A percentile compares a stretch with the other conserved stretches of the same genome.
Conservation (phyloP, 2,888 invertebrate genomes). For the Dicyrtoma fusca region DNA sequence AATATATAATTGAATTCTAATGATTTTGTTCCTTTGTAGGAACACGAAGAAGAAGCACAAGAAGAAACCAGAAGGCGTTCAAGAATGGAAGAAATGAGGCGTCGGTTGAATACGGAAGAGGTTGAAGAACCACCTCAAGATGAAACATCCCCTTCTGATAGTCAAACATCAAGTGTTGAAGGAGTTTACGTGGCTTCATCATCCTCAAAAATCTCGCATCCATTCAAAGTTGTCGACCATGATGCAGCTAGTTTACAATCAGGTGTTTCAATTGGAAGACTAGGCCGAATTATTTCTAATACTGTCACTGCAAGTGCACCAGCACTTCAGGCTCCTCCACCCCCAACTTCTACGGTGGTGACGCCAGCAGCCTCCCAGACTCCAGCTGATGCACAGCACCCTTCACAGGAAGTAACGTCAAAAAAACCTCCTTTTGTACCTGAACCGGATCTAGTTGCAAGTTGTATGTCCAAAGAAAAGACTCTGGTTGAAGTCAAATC, state of each 20-base stretch:
- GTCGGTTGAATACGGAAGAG: constrained; percentile 70
- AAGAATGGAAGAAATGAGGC: constrained; percentile 80
- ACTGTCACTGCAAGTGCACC: constrained; percentile 23
- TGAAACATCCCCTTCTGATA: constrained; percentile 71
- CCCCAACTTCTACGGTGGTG: neutral
- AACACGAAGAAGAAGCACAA: constrained; percentile 16
- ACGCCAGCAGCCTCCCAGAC: neutral
- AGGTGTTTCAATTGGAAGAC: constrained; percentile 76
- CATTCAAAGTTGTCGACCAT: constrained; percentile 76
- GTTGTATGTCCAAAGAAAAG: constrained; percentile 48
- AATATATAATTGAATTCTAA: neutral
- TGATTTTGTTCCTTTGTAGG: constrained; percentile 14
- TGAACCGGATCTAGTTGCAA: constrained; percentile 91
- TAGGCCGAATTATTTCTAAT: constrained; percentile 68
- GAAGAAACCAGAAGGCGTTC: constrained; percentile 67
- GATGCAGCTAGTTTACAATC: constrained; percentile 86
- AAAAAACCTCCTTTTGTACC: constrained; percentile 19
- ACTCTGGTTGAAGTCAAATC: neutral
- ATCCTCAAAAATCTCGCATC: constrained; percentile 55
- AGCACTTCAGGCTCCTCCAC: neutral
- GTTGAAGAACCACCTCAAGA: constrained; percentile 67
- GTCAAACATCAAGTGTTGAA: constrained; percentile 77
- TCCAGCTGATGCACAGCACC: neutral
- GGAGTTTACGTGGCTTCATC: constrained; percentile 70
- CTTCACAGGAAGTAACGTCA: neutral